These are phyloP conservation scores for Cynoglossus semilaevis DNA, from an alignment of 2,113 vertebrate genomes.

Conservation along the genomic window DNA sequence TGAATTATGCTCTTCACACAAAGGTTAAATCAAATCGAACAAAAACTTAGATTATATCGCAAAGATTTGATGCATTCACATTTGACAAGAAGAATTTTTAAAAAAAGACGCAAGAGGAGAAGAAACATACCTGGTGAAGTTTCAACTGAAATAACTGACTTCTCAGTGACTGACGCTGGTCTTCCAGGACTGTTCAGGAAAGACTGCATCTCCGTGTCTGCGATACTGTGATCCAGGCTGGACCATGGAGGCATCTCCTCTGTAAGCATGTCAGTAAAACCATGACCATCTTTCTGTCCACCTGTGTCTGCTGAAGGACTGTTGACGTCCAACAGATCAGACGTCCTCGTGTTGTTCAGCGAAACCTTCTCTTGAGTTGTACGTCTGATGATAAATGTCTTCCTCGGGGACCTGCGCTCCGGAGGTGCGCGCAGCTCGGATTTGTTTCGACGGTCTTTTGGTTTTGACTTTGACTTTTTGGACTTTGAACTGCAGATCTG, in stretches of 20 bases:
- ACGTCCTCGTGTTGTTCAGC: background rate
- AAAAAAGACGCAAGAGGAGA: no score
- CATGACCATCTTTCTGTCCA: background rate
- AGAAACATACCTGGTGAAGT: slow-evolving; percentile 38
- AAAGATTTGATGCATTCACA: no score
- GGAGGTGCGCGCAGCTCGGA: background rate
- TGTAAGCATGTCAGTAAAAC: slow-evolving; percentile 30
- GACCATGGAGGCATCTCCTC: slow-evolving; percentile 66
- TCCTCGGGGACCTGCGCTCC: background rate
- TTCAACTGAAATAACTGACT: background rate
- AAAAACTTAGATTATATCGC: no score
- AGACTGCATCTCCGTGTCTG: background rate
- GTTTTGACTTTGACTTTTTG: slow-evolving; percentile 4
- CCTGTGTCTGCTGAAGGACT: background rate
- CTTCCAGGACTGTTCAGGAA: slow-evolving; percentile 19
- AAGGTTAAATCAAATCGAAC: no score
- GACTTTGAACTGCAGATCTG: background rate
- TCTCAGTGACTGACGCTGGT: background rate
- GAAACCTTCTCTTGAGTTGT: background rate
- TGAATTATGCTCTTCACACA: no score
- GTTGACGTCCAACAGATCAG: background rate
- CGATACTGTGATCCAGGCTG: slow-evolving; percentile 10
- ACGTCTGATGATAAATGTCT: slow-evolving; percentile 26
- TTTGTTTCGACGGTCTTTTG: background rate
- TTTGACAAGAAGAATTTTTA: no score